Evolutionary conservation across 2,888 invertebrate species (phyloP).

Genomic region (Masnerella sp.): DNA sequence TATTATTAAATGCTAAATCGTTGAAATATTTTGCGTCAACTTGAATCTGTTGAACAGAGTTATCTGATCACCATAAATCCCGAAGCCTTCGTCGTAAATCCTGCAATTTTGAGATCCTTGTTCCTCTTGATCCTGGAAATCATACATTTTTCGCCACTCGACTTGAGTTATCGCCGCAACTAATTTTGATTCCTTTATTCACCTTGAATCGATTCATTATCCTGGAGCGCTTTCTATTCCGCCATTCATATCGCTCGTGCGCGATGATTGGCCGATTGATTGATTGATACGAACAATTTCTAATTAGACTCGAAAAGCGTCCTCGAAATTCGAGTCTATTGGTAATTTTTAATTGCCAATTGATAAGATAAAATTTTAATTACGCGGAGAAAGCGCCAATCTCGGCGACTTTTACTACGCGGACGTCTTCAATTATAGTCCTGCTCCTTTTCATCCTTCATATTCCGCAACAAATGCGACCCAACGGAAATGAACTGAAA

Average conservation of each 20-base stretch:
- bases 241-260: conserved; percentile 6
- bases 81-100: too few species aligned
- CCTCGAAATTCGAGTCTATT: conserved; percentile 10
- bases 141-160: background rate
- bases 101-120: too few species aligned
- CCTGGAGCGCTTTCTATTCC: conserved; percentile 12
- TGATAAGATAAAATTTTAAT: conserved; percentile 21
- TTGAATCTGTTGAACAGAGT: too few species aligned
- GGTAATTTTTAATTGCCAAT: background rate
- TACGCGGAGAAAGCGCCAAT: conserved; percentile 21
- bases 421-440: conserved; percentile 24
- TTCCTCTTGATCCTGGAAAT: too few species aligned
- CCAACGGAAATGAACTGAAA: too few species aligned
- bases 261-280: conserved; percentile 7
- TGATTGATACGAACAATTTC: conserved; percentile 11
- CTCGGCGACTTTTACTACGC: conserved; percentile 1
- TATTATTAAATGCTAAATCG: too few species aligned
- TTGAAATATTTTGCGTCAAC: too few species aligned
- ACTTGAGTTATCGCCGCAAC: background rate
- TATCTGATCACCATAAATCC: too few species aligned
- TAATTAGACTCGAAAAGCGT: conserved; percentile 16
- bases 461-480: too few species aligned
- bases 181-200: background rate
- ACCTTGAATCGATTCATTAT: conserved; percentile 11
- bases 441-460: conserved; percentile 3